Conservation (phyloP, 2,888 invertebrate genomes). For the Andrena minutula region DNA sequence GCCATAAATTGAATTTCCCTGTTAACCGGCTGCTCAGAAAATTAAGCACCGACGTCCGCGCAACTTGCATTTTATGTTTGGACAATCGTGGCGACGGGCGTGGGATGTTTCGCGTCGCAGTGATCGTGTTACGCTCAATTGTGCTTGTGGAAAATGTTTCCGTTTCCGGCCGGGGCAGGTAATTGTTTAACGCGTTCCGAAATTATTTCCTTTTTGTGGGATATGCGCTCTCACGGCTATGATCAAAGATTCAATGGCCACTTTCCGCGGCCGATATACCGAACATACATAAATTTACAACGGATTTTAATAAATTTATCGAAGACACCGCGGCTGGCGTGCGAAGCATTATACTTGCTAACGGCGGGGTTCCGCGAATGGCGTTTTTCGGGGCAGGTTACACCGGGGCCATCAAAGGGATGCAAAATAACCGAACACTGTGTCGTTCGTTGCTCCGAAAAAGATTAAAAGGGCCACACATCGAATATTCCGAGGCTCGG, state of each 20-base stretch:
- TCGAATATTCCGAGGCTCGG: conserved; percentile 42
- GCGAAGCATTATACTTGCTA: conserved; percentile 56
- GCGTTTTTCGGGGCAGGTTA: conserved; percentile 48
- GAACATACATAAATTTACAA: conserved; percentile 17
- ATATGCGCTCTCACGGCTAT: too few relatives aligned
- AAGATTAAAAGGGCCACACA: conserved; percentile 11
- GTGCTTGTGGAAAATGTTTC: conserved; percentile 1
- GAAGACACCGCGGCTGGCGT: conserved; percentile 15
- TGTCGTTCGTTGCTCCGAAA: conserved; percentile 40
- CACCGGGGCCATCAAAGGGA: conserved; percentile 49
- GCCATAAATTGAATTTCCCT: not conserved
- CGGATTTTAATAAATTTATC: conserved; percentile 54
- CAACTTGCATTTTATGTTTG: not conserved
- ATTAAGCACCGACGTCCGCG: not conserved
- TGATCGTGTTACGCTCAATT: not conserved
- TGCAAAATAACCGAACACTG: conserved; percentile 52
- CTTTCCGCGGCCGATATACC: conserved; percentile 6
- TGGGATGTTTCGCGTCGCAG: not conserved
- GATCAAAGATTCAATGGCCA: conserved; percentile 43
- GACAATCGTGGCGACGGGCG: not conserved
- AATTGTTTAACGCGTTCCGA: conserved; percentile 18
- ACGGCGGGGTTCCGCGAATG: conserved; percentile 33
- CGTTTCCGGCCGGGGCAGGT: not conserved
- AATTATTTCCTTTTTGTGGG: conserved; percentile 18
- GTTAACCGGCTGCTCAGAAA: not conserved